phyloP scores from a whole-genome alignment of 92 coral and sea anemone genomes.

The Palythoa grandiflora region DNA sequence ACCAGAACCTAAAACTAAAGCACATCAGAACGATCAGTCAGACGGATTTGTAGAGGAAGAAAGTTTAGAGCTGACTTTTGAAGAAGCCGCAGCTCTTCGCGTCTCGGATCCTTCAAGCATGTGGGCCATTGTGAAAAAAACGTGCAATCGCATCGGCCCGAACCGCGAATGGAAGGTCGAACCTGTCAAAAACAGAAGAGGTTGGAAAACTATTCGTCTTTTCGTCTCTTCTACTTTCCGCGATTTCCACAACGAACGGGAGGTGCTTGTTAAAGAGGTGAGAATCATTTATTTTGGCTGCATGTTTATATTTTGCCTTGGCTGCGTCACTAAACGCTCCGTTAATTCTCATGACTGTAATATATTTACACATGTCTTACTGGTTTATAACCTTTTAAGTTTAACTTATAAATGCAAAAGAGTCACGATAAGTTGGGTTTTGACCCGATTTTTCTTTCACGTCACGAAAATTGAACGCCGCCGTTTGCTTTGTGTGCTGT shows the following conservation, averaged over 20 bases:
- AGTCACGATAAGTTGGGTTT: too few species aligned
- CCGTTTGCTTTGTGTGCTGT: too few species aligned
- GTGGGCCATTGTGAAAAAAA: constrained; percentile 97
- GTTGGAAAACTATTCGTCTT: constrained; percentile 98
- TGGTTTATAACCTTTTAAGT: too few species aligned
- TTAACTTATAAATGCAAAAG: too few species aligned
- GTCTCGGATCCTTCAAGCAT: constrained; percentile 80
- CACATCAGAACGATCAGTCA: background rate
- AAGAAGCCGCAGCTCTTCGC: constrained; percentile 91
- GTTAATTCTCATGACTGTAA: too few species aligned
- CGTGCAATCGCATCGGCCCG: constrained; percentile 65
- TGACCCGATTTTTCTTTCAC: too few species aligned
- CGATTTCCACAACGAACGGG: constrained; percentile 96
- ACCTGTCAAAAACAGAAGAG: constrained; percentile 90
- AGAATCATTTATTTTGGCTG: background rate
- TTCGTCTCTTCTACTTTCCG: constrained; percentile 99
- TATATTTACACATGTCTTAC: too few species aligned
- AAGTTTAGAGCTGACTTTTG: constrained; percentile 67
- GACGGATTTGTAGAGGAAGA: constrained; percentile 12
- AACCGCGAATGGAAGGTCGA: constrained; percentile 85
- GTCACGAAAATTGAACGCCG: too few species aligned
- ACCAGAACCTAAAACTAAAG: constrained; percentile 12
- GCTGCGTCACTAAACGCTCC: too few species aligned
- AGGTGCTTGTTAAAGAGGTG: constrained; percentile 96
- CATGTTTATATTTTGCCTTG: background rate